Conservation (phyloP, 2,888 invertebrate genomes). For the Argyresthia albistria region DNA sequence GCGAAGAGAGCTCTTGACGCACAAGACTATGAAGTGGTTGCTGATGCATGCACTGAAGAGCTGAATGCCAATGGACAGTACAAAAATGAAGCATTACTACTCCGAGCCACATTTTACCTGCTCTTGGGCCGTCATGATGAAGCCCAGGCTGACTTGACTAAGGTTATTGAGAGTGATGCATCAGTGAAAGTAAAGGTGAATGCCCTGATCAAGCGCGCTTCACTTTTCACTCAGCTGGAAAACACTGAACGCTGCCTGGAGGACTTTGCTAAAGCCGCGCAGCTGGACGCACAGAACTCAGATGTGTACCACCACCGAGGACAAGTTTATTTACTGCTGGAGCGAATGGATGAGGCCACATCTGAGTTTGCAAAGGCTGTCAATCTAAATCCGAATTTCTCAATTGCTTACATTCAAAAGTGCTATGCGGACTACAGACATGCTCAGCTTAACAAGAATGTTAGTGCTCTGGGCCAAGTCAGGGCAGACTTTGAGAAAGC, state of each 20-base stretch:
- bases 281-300: conserved; percentile 83
- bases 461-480: conserved; percentile 74
- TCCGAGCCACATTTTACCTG: conserved; percentile 88
- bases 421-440: conserved; percentile 90
- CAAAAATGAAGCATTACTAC: conserved; percentile 80
- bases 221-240: conserved; percentile 85
- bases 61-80: conserved; percentile 76
- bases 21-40: conserved; percentile 83
- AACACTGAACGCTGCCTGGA: conserved; percentile 80
- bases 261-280: conserved; percentile 85
- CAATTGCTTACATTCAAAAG: conserved; percentile 91
- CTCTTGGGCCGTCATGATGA: conserved; percentile 82
- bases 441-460: conserved; percentile 74
- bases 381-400: conserved; percentile 85
- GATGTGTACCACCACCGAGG: conserved; percentile 96
- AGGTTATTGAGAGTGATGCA: conserved; percentile 77
- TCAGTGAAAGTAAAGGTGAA: conserved; percentile 81
- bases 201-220: conserved; percentile 90
- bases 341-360: conserved; percentile 85
- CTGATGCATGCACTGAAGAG: conserved; percentile 86
- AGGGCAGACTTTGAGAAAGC: conserved; percentile 82
- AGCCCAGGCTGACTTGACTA: conserved; percentile 80
- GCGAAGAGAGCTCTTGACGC: conserved; percentile 80
- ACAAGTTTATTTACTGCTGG: conserved; percentile 87
- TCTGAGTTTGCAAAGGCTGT: conserved; percentile 88